These are phyloP conservation scores for Channa striata DNA, from an alignment of 2,797 vertebrate genomes.

Conservation along the genomic window DNA sequence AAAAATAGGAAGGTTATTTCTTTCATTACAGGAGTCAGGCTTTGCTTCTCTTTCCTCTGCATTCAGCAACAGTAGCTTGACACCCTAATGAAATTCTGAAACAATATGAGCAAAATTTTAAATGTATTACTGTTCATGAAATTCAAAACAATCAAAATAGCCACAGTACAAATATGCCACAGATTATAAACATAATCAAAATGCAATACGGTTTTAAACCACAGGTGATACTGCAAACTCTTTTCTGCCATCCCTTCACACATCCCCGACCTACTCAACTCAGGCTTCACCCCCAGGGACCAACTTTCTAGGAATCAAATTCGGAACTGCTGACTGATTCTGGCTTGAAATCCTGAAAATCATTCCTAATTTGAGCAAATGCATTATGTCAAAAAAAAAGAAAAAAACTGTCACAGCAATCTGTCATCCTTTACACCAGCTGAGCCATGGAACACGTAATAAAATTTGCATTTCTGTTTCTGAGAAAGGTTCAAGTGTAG, in stretches of 20 bases:
- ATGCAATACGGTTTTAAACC: slow-evolving; percentile 10
- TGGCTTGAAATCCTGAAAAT: not conserved
- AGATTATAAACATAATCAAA: slow-evolving; percentile 6
- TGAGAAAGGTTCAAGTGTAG: slow-evolving; percentile 39
- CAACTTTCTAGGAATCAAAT: slow-evolving; percentile 3
- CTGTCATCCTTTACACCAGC: slow-evolving; percentile 5
- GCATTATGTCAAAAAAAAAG: slow-evolving; percentile 3
- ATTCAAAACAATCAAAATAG: no score
- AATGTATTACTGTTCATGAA: no score
- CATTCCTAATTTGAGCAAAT: slow-evolving; percentile 6
- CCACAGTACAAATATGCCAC: not conserved
- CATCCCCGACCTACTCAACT: not conserved
- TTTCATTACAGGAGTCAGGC: slow-evolving; percentile 24
- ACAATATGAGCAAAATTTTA: no score
- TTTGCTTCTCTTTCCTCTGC: slow-evolving; percentile 13
- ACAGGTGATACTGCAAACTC: slow-evolving; percentile 15
- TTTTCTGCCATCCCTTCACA: not conserved
- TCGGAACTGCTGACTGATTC: slow-evolving; percentile 2
- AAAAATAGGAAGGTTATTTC: not conserved
- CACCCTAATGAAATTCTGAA: slow-evolving; percentile 28
- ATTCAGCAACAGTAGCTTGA: slow-evolving; percentile 16
- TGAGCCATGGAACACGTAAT: not conserved
- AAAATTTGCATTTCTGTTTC: slow-evolving; percentile 22
- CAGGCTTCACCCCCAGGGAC: not conserved
- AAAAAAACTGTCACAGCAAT: slow-evolving; percentile 17